Evolutionary conservation across 2,797 vertebrate genomes (phyloP).

Genomic region (Erethizon dorsatum): DNA sequence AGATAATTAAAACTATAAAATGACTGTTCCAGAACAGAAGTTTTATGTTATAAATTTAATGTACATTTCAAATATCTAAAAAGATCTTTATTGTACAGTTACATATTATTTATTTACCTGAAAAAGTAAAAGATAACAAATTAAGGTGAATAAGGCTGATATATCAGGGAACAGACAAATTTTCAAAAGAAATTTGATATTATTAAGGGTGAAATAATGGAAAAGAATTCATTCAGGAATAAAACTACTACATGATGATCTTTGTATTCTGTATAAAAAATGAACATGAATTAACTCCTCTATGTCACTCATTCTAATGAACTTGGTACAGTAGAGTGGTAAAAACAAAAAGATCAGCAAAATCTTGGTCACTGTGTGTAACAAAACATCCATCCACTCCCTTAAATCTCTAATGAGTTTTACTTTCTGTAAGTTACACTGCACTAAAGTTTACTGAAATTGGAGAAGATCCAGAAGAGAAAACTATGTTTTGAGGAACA

Average conservation of each 20-base stretch:
- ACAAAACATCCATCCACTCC: not conserved
- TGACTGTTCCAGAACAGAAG: not conserved
- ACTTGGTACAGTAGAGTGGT: not conserved
- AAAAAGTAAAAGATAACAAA: not conserved
- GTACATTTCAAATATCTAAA: not conserved
- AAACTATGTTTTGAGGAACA: not conserved
- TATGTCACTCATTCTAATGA: not conserved
- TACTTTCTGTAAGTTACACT: not conserved
- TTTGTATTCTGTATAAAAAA: not conserved
- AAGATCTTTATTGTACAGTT: not conserved
- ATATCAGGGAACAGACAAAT: not conserved
- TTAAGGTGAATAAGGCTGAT: not conserved
- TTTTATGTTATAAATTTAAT: not conserved
- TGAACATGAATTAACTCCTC: not conserved
- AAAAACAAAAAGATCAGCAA: not conserved
- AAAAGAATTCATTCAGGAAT: not conserved
- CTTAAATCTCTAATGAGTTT: not conserved
- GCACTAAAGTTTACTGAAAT: not conserved
- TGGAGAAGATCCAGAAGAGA: not conserved
- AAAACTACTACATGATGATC: not conserved
- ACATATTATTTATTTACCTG: not conserved
- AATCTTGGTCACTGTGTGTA: not conserved
- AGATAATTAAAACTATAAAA: constrained; percentile 4
- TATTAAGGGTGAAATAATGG: not conserved
- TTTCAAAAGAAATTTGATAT: not conserved